phyloP scores from a whole-genome alignment of 2,888 invertebrate genomes.

The Trichopoda pennipes region DNA sequence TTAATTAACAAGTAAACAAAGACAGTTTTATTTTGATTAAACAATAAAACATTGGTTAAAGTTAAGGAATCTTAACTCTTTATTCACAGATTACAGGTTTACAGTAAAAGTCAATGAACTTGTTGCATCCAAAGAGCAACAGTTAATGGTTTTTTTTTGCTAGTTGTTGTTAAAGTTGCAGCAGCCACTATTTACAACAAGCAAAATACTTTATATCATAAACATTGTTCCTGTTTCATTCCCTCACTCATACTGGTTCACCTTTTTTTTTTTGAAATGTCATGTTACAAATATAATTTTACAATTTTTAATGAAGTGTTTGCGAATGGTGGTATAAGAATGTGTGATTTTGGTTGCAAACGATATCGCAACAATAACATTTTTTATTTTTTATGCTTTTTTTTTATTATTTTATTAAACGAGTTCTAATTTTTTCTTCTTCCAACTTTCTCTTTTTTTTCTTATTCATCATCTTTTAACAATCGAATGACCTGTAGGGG shows the following conservation, averaged over 20 bases:
- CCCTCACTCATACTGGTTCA: not conserved
- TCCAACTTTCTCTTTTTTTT: not conserved
- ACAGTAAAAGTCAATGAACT: conserved; percentile 29
- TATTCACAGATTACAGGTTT: conserved; percentile 1
- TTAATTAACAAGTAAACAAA: not conserved
- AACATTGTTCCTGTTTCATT: conserved; percentile 1
- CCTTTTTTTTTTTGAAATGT: conserved; percentile 41
- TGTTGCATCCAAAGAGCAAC: conserved; percentile 33
- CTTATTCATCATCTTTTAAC: conserved; percentile 47
- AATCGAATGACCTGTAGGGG: conserved; percentile 64
- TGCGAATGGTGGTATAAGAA: not conserved
- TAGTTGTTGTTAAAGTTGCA: not conserved
- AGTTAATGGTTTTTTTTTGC: conserved; percentile 5
- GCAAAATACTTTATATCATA: not conserved
- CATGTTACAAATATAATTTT: conserved; percentile 13
- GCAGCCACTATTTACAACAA: conserved; percentile 7
- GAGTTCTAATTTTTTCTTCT: conserved; percentile 21
- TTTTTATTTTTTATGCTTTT: conserved; percentile 16
- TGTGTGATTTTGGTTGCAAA: conserved; percentile 42
- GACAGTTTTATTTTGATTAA: conserved; percentile 1
- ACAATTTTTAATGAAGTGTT: not conserved
- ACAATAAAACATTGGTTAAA: not conserved
- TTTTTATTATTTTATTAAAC: conserved; percentile 33
- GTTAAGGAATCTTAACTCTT: not conserved
- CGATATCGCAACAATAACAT: conserved; percentile 56